Conservation (phyloP, 2,797 vertebrate genomes). For the Ficedula albicollis region DNA sequence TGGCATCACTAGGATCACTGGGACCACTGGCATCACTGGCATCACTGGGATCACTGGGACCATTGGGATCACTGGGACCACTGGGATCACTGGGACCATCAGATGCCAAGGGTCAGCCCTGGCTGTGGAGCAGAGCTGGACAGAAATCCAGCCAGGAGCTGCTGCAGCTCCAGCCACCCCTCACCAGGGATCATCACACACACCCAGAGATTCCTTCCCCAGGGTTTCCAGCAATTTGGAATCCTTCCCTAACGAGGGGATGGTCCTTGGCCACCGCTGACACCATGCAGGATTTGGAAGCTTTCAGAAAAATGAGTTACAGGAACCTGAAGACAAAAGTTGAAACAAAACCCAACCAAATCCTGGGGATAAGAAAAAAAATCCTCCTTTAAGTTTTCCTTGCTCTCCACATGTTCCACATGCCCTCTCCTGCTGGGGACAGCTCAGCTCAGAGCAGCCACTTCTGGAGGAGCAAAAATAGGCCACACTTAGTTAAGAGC, state of each 20-base stretch:
- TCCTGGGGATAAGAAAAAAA: background rate
- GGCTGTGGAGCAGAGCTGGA: background rate
- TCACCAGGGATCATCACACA: background rate
- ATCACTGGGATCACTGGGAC: too few species aligned
- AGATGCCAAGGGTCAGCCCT: background rate
- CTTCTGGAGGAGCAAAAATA: background rate
- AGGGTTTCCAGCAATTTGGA: background rate
- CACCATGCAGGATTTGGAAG: background rate
- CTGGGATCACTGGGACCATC: background rate
- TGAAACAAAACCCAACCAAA: background rate
- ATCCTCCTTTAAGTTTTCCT: background rate
- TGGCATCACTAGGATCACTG: too few species aligned
- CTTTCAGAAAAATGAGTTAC: background rate
- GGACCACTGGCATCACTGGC: too few species aligned
- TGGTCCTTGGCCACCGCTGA: background rate
- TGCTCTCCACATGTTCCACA: background rate
- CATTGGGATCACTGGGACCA: too few species aligned
- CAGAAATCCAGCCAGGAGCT: background rate
- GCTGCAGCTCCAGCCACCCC: background rate
- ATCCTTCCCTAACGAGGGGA: background rate
- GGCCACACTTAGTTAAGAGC: background rate
- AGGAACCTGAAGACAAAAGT: background rate
- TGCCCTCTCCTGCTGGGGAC: background rate
- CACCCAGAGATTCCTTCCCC: background rate
- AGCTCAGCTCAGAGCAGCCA: background rate